Evolutionary conservation across 2,888 invertebrate species (phyloP), one percentile per base, ranked within the genome.

Genomic region (Phaonia tiefii): DNA sequence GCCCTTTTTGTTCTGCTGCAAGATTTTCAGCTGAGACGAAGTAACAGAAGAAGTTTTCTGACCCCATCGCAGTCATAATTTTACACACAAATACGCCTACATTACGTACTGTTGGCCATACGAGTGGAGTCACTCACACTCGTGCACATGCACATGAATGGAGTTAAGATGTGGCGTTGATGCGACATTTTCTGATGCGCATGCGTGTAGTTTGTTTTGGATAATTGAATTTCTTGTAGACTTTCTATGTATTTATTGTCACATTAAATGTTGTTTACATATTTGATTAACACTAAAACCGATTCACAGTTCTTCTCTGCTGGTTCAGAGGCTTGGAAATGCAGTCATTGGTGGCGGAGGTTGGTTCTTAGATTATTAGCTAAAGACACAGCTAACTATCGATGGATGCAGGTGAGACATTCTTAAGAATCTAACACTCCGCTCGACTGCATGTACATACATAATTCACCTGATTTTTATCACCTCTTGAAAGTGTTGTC

Each of bases 271-370:
- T 44, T 81, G 80, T 81, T 81, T 81, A 81, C 77, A 75, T 81
- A 77, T 81, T 81, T 81, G 77, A 81, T 81, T 77, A 81, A 77
- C 75, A 81, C 75, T 77, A 77, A 77, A 81, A 77, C n/a, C 3
- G 69, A 73, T 76, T 31, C 31, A n/a, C n/a, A 67, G 54, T 72
- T 75, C 46, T 60, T 60, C 51, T 22, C 56, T 13, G 56, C 26
- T 56, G 25, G n/a, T n/a, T n/a, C n/a, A n/a, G n/a, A n/a, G n/a
- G n/a, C n/a, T n/a, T n/a, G n/a, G n/a, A n/a, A n/a, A n/a, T n/a
- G n/a, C n/a, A n/a, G n/a, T n/a, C n/a, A n/a, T n/a, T n/a, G 51
- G 2, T 51, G 51, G 31, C 1, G n/a, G 22, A 4, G 20, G 51
- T n/a, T n/a, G n/a, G n/a, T n/a, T n/a, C n/a, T 51, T 2, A 7